These are phyloP conservation scores for Pteronotus mesoamericanus DNA, from an alignment of 2,797 vertebrate species.

Conservation along the genomic window DNA sequence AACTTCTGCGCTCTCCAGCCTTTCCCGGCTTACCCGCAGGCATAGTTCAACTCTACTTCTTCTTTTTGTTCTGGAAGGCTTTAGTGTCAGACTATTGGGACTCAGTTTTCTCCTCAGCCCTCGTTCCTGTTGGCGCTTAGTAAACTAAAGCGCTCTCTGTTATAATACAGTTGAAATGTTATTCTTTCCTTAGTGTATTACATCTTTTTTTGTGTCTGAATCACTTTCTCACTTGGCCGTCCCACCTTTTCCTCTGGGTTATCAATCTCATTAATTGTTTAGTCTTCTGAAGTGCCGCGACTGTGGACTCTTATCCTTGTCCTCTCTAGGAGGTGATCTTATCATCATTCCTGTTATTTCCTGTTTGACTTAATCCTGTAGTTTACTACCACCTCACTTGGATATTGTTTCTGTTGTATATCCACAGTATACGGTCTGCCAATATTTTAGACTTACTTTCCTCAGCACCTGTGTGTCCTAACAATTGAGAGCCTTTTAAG, in stretches of 20 bases:
- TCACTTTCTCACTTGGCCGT: conserved; percentile 5
- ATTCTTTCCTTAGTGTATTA: neutral
- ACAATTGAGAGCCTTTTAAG: conserved; percentile 29
- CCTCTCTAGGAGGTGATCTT: neutral
- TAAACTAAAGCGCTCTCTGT: neutral
- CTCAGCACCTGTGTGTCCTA: neutral
- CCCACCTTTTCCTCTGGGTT: neutral
- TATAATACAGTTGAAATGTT: neutral
- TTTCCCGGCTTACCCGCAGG: neutral
- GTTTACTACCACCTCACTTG: neutral
- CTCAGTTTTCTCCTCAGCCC: neutral
- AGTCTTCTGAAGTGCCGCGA: neutral
- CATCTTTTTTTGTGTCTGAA: neutral
- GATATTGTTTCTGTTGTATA: neutral
- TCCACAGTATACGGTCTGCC: neutral
- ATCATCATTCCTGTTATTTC: neutral
- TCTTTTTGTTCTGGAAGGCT: neutral
- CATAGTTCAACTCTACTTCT: neutral
- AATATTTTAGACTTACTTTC: neutral
- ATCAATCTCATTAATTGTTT: conserved; percentile 14
- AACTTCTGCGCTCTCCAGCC: conserved; percentile 24
- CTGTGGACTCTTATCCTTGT: neutral
- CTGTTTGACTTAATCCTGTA: neutral
- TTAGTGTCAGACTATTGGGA: neutral
- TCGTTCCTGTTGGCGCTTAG: neutral